Evolutionary conservation across 2,888 invertebrate species (phyloP), one percentile per base, ranked within the genome.

Genomic region (Flabesymbios commensalis): DNA sequence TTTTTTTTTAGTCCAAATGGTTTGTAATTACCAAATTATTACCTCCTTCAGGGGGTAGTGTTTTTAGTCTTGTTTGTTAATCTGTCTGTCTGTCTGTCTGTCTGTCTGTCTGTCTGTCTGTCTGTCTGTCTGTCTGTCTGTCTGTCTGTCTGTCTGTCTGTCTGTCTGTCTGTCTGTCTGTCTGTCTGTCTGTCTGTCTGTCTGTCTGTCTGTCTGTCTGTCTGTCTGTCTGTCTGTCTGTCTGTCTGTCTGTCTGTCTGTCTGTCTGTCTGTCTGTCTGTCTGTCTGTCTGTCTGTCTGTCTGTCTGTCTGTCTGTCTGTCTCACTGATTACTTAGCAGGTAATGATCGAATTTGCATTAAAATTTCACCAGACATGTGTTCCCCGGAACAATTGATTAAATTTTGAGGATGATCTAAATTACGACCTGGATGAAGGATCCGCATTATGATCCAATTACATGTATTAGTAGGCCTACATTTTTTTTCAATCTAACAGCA

Each of bases 71-170:
- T 26, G 26, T 41, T 42, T 19, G 41, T 48, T 48, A 28, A 14
- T 49, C 28, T 22, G 28, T 49, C 17, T 49, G 17, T 22, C 24
- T 51, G 4, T 51, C 28, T 28, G 3, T 49, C 24, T 49, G 28
- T 49, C 24, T 26, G 28, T 49, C 10, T 49, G 32, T 52, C 52
- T 32, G 31, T 52, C 52, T 68, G 83, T 54, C 56, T 58, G 57
- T 59, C 36, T 54, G 36, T 32, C 42, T 43, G n/a, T 61, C 60
- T 51, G 45, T 55, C 24, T 55, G 45, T 49, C 36, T 45, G 26
- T 55, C 52, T 53, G 49, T 61, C 41, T 49, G 45, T 29, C 54
- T 62, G 19, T 51, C 52, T 33, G 32, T 51, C 32, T 51, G 19
- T 32, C 31, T 47, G 17, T 47, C 31, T 28, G 19, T 29, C 26